Percentiles rank a stretch among this genome's conserved stretches.
phyloP scores from a whole-genome alignment of 2,113 vertebrate species.

The Ploceus nigricollis region DNA sequence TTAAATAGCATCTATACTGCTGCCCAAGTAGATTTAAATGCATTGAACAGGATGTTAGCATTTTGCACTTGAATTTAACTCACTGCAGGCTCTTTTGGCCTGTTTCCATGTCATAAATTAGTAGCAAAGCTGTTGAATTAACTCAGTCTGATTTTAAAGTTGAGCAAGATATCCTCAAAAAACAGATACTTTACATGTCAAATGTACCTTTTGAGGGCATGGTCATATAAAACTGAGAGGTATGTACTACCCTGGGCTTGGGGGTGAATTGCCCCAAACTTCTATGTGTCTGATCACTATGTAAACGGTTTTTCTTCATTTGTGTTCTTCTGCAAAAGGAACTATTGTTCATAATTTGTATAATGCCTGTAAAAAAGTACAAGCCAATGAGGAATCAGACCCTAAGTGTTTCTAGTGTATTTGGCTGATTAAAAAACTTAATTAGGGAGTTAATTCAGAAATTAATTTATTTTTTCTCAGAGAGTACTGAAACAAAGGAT shows the following conservation, averaged over 20 bases:
- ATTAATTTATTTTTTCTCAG: not conserved
- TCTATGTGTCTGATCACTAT: not conserved
- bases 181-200: not conserved
- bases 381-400: not conserved
- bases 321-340: not conserved
- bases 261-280: not conserved
- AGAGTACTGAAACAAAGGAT: not conserved
- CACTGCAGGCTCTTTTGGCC: not conserved
- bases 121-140: not conserved
- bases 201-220: not conserved
- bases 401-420: not conserved
- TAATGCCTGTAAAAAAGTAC: not conserved
- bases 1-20: not conserved
- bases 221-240: not conserved
- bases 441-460: not conserved
- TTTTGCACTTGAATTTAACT: not conserved
- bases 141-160: not conserved
- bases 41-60: not conserved
- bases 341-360: not conserved
- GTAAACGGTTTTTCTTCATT: not conserved
- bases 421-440: not conserved
- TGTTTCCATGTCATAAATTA: not conserved
- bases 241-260: not conserved
- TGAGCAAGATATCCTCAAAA: not conserved
- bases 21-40: not conserved